phyloP scores from a whole-genome alignment of 2,888 invertebrate species.

The Cheiracanthium punctorium region DNA sequence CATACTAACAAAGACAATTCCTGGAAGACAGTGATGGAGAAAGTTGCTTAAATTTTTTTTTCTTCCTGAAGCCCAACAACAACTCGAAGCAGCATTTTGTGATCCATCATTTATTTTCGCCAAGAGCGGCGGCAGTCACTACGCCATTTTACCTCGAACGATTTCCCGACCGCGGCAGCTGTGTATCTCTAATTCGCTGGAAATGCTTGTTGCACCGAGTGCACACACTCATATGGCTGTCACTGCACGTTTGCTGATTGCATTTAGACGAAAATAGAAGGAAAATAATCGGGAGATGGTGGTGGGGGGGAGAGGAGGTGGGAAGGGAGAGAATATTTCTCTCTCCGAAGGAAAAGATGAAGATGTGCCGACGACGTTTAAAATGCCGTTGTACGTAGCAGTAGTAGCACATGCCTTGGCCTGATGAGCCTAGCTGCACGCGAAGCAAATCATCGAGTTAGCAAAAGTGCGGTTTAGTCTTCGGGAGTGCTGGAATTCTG shows the following conservation, averaged over 20 bases:
- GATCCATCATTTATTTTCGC: too few species aligned
- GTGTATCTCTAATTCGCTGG: conserved; percentile 58
- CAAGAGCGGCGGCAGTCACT: too few species aligned
- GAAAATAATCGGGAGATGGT: conserved; percentile 39
- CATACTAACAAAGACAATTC: too few species aligned
- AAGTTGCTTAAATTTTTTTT: too few species aligned
- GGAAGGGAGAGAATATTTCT: neutral
- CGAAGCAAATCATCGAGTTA: neutral
- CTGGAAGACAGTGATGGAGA: too few species aligned
- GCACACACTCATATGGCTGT: conserved; percentile 42
- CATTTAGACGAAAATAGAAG: conserved; percentile 30
- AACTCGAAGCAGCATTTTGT: too few species aligned
- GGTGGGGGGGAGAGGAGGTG: neutral
- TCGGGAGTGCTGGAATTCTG: neutral
- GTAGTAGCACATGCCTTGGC: too few species aligned
- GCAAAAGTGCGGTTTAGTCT: neutral
- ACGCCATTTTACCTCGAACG: neutral
- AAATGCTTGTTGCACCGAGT: conserved; percentile 36
- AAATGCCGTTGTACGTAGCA: neutral
- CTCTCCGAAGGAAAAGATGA: neutral
- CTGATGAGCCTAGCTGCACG: too few species aligned
- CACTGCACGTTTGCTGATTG: conserved; percentile 47
- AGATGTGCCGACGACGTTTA: neutral
- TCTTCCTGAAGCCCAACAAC: too few species aligned
- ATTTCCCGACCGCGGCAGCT: neutral